These are phyloP conservation scores for Drosophila meridionalis DNA, from an alignment of 2,888 invertebrate genomes.

Conservation along the genomic window DNA sequence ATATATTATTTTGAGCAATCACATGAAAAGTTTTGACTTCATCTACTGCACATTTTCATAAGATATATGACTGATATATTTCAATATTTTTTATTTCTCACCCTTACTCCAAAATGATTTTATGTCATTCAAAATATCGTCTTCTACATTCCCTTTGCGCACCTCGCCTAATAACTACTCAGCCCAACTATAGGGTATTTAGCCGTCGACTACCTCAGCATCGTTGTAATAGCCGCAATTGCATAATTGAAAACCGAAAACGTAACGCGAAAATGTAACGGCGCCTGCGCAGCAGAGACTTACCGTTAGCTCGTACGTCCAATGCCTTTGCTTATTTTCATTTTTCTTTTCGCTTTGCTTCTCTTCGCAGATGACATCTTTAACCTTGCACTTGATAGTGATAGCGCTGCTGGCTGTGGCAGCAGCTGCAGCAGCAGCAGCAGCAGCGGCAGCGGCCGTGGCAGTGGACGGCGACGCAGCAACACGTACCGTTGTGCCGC, in stretches of 20 bases:
- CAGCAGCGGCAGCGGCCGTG: constrained; percentile 39
- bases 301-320: neutral
- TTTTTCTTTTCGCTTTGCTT: neutral
- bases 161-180: neutral
- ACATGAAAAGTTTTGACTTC: too few relatives aligned
- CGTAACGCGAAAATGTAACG: neutral
- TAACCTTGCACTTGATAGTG: constrained; percentile 85
- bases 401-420: constrained; percentile 63
- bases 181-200: neutral
- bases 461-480: constrained; percentile 32
- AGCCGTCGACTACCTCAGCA: neutral
- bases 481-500: constrained; percentile 38
- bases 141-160: neutral
- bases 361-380: constrained; percentile 75
- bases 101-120: neutral
- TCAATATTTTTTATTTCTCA: too few relatives aligned
- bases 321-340: neutral
- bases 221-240: neutral
- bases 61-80: too few relatives aligned
- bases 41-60: too few relatives aligned
- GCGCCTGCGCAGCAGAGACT: neutral
- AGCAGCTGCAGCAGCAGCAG: constrained; percentile 23
- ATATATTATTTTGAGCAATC: too few relatives aligned
- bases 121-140: neutral
- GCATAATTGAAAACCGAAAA: constrained; percentile 5